These are phyloP conservation scores for Pristionchus mayeri DNA, from an alignment of 2,888 invertebrate species.

Conservation along the genomic window DNA sequence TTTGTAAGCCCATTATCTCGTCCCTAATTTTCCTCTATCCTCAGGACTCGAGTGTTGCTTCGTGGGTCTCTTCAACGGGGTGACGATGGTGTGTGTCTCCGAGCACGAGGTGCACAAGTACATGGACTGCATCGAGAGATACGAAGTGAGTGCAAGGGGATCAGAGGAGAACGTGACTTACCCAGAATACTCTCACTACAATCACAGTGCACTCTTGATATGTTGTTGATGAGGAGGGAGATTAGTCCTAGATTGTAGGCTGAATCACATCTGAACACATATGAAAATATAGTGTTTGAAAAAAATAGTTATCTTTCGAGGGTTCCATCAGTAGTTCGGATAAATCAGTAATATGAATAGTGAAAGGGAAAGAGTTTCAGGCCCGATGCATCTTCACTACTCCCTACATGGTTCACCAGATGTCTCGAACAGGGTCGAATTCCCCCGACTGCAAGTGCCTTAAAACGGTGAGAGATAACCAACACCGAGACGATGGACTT, in stretches of 20 bases:
- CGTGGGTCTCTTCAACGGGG: conserved; percentile 25
- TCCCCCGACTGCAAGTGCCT: not conserved
- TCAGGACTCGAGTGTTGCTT: conserved; percentile 24
- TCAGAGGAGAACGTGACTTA: too few species aligned
- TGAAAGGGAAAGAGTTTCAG: not conserved
- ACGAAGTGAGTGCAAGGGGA: conserved; percentile 20
- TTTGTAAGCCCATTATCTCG: too few species aligned
- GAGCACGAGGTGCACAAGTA: not conserved
- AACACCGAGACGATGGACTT: too few species aligned
- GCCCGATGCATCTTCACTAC: conserved; percentile 40
- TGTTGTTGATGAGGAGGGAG: not conserved
- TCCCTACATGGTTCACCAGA: conserved; percentile 37
- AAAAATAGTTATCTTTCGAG: not conserved
- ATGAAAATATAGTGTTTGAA: not conserved
- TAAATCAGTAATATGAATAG: not conserved
- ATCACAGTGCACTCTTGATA: not conserved
- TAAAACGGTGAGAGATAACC: conserved; percentile 41
- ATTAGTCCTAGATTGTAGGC: not conserved
- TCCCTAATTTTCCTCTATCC: not conserved
- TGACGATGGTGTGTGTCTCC: conserved; percentile 1
- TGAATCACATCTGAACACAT: not conserved
- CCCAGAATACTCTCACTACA: too few species aligned
- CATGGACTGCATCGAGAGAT: conserved; percentile 34
- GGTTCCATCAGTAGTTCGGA: too few species aligned
- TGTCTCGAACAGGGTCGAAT: not conserved